These are phyloP conservation scores for Drosophila triauraria DNA, from an alignment of 1,140 invertebrate genomes.

Conservation along the genomic window DNA sequence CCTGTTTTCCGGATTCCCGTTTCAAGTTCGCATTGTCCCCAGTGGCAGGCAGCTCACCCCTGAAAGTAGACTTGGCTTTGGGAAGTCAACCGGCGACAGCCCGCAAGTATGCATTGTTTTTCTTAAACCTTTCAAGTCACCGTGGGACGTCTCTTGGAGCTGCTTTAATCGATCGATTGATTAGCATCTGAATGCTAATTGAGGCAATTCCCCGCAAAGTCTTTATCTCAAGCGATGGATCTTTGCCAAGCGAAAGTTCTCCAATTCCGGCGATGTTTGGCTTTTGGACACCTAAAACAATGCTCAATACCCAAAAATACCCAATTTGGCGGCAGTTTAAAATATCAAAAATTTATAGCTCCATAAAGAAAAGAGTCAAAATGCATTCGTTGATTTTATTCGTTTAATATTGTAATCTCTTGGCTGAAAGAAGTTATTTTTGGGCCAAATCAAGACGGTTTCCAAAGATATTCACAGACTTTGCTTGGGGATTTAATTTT, in stretches of 20 bases:
- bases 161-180: constrained; percentile 12
- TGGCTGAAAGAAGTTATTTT: not conserved
- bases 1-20: constrained; percentile 3
- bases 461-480: not conserved
- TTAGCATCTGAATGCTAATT: constrained; percentile 32
- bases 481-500: too few species aligned
- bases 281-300: constrained; percentile 6
- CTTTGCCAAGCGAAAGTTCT: constrained; percentile 7
- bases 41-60: not conserved
- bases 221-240: constrained; percentile 12
- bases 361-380: not conserved
- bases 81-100: not conserved
- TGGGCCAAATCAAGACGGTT: constrained; percentile 13
- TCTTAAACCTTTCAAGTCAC: not conserved
- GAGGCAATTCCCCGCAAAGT: constrained; percentile 5
- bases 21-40: constrained; percentile 24
- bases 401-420: constrained; percentile 9
- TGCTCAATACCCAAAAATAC: not conserved
- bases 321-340: constrained; percentile 3
- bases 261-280: constrained; percentile 5
- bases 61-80: constrained; percentile 10
- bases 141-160: not conserved
- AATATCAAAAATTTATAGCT: not conserved
- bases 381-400: constrained; percentile 5
- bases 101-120: constrained; percentile 24